Base-by-base conservation (phyloP, 2,888 invertebrate genomes). In the Lepetodrilus schrolli region DNA sequence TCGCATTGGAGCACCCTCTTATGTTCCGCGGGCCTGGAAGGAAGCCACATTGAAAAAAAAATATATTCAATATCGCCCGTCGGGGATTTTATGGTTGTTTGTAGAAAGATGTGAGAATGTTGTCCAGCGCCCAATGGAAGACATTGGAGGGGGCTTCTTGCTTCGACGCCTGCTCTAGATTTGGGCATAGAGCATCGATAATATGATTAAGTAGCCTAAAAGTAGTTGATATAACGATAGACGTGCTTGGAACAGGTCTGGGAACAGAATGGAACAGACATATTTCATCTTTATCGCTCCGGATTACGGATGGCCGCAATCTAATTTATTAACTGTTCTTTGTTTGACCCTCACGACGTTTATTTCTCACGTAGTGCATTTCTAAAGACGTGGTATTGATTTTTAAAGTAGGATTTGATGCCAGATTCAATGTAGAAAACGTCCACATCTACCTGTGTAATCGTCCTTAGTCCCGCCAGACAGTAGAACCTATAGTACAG, bases 351-450 rank as follows among this genome's bases (percentile, higher is more conserved):
- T 30, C 58, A 17, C 30, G 26, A 69, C 48, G 26, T 65, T 65
- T 37, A 43, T 65, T 43, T 50, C 37, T 72, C 36, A 51, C 23
- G 65, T 47, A 69, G 4, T 13, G 38, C 20, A 13, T 69, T 76
- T 23, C 34, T 49, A n/a, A 34, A 23, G 30, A 66, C 23, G 66
- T 20, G 17, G 7, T 66, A 66, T 66, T 38, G 66, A 66, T 66
- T 66, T 20, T 20, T 66, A 38, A 66, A 66, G 66, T 66, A 66
- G 66, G 38, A 37, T 66, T 66, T 66, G 66, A 66, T 66, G 66
- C 66, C 36, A 20, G 66, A 38, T 37, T 21, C 38, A 13, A 30
- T 37, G 38, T 17, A 66, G 66, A 66, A 66, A 66, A 66, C 36
- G 20, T 38, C 13, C 50, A 23, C 20, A 23, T 50, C 50, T 43